Conservation (phyloP, 2,888 invertebrate species). For the Standfussiana lucernea region DNA sequence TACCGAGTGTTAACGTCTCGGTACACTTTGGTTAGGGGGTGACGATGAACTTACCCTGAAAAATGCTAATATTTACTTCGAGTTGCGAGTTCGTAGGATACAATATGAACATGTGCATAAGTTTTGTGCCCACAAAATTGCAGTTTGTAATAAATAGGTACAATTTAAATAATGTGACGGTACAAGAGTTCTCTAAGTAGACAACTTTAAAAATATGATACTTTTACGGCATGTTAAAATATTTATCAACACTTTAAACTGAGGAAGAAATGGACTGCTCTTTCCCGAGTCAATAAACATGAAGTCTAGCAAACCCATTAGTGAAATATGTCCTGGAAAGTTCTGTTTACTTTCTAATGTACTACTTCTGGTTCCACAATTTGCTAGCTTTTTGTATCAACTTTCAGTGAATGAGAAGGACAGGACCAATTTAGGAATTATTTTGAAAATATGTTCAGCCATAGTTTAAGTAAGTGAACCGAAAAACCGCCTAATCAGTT, state of each 20-base stretch:
- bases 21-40: constrained; percentile 74
- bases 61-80: constrained; percentile 45
- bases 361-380: constrained; percentile 2
- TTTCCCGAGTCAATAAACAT: constrained; percentile 49
- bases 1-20: constrained; percentile 81
- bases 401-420: not conserved
- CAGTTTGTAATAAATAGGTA: constrained; percentile 5
- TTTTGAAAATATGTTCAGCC: not conserved
- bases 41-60: constrained; percentile 73
- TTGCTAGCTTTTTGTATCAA: not conserved
- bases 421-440: not conserved
- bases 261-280: constrained; percentile 37
- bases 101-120: not conserved
- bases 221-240: constrained; percentile 52
- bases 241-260: constrained; percentile 56
- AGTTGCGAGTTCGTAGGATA: constrained; percentile 25
- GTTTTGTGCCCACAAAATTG: constrained; percentile 1
- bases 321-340: constrained; percentile 25
- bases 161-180: too few relatives aligned
- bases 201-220: constrained; percentile 46
- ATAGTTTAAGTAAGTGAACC: not conserved
- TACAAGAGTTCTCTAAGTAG: not conserved
- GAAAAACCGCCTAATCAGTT: constrained; percentile 58
- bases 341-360: constrained; percentile 19
- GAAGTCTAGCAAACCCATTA: constrained; percentile 34